Evolutionary conservation across 2,797 vertebrate genomes (phyloP), one percentile per base, ranked within the genome.

Genomic region (Sebastes itinus): DNA sequence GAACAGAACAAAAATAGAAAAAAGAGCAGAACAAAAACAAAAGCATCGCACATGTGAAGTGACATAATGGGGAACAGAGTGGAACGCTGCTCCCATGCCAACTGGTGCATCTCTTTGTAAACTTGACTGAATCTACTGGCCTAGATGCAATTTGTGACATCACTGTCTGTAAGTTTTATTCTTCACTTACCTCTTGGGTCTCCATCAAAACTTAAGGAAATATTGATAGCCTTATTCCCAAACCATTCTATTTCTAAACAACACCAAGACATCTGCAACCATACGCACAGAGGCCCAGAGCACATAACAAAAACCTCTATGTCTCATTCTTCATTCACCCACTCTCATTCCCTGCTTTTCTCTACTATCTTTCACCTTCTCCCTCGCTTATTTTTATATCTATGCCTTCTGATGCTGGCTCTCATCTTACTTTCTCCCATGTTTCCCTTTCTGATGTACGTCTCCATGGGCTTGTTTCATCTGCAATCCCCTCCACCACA

Each of bases 381-480:
- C 52, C 7, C 60, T 76, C 61, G 22, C 23, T 76, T 42, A 33
- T 68, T 75, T 80, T 74, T 76, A 70, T 46, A 23, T 52, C 63
- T 56, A 2, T 73, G 64, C 46, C 67, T 42, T 64, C 42, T 71
- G 30, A 81, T 73, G 63, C 73, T 66, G 30, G 49, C 67, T 33
- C 49, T 23, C 72, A 74, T 58, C 52, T 73, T 73, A 22, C 11
- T 80, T 35, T 69, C 25, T 75, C 42, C 56, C n/a, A 20, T 13
- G 28, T 75, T 66, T 72, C 62, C 25, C 42, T 67, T 69, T 64
- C 64, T 87, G 72, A 61, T 81, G 68, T 69, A 25, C 7, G 22
- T 69, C 88, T 82, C 64, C 3, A 64, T 46, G 79, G 72, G 77
- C 69, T 84, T 87, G 55, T 86, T 86, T 79, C 78, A 35, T 63